phyloP scores from a whole-genome alignment of 2,113 vertebrate genomes.

The Mirza zaza region DNA sequence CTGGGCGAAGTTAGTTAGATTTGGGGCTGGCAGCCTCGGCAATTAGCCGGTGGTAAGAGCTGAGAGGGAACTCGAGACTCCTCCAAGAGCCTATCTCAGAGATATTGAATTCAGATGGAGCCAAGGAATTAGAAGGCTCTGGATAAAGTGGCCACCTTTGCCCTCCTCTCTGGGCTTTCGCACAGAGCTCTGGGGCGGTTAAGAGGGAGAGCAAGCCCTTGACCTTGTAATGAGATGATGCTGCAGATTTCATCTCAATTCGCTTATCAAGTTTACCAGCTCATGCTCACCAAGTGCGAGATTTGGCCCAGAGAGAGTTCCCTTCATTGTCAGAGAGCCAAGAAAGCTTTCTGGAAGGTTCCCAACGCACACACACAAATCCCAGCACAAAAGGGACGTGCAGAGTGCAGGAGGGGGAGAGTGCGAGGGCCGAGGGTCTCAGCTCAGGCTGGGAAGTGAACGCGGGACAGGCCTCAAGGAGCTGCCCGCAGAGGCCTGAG shows the following conservation, averaged over 20 bases:
- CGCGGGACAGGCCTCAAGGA: fast-evolving
- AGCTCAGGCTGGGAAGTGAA: fast-evolving
- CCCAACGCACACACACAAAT: background rate
- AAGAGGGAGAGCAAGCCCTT: background rate
- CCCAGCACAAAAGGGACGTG: background rate
- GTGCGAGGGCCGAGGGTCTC: fast-evolving
- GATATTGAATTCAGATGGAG: background rate
- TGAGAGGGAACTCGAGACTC: background rate
- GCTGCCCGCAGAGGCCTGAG: background rate
- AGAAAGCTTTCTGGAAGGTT: background rate
- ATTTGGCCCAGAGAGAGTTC: background rate
- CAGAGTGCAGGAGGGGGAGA: fast-evolving
- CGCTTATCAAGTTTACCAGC: background rate
- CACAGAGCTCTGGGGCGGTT: background rate
- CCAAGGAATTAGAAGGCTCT: background rate
- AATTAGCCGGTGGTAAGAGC: background rate
- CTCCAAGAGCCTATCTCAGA: background rate
- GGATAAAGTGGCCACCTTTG: background rate
- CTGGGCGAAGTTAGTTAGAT: slow-evolving; percentile 21
- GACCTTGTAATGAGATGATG: background rate
- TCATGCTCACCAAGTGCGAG: background rate
- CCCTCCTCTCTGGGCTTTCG: background rate
- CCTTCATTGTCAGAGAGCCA: background rate
- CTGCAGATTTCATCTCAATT: background rate
- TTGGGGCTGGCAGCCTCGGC: background rate